Evolutionary conservation across 2,888 invertebrate genomes (phyloP).

Genomic region (Lithophane semibrunnea): DNA sequence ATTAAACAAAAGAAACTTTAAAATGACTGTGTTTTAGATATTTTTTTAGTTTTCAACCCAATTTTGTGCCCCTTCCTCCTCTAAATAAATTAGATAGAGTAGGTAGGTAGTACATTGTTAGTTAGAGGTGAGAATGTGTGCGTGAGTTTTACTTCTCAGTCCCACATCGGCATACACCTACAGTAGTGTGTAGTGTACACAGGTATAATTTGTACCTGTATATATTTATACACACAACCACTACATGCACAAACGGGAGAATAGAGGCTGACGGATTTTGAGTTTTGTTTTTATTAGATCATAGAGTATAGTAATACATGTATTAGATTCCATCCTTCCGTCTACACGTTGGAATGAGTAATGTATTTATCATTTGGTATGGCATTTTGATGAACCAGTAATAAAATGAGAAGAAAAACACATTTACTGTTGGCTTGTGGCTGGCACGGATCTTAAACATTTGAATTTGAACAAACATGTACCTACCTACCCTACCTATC

Average conservation of each 20-base stretch:
- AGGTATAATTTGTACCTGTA: constrained; percentile 47
- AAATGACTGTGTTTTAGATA: constrained; percentile 50
- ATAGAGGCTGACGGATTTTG: constrained; percentile 71
- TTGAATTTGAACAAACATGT: constrained; percentile 23
- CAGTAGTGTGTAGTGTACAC: constrained; percentile 48
- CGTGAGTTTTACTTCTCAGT: constrained; percentile 63
- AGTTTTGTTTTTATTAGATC: constrained; percentile 83
- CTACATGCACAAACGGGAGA: constrained; percentile 73
- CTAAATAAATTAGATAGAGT: constrained; percentile 75
- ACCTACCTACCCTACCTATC: not conserved
- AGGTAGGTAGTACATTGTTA: constrained; percentile 66
- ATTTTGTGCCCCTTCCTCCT: constrained; percentile 75
- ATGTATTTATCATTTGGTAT: constrained; percentile 52
- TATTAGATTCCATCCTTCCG: constrained; percentile 82
- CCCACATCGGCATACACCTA: constrained; percentile 56
- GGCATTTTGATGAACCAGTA: constrained; percentile 27
- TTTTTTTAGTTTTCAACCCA: constrained; percentile 71
- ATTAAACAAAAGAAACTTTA: constrained; percentile 33
- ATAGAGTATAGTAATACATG: no score
- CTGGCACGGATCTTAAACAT: constrained; percentile 15
- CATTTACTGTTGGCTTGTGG: constrained; percentile 7
- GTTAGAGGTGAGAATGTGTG: constrained; percentile 64
- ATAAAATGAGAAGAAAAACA: constrained; percentile 13
- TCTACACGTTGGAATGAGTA: constrained; percentile 72
- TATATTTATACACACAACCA: constrained; percentile 67